Evolutionary conservation across 2,888 invertebrate species (phyloP).

Genomic region (Microdon myrmicae): DNA sequence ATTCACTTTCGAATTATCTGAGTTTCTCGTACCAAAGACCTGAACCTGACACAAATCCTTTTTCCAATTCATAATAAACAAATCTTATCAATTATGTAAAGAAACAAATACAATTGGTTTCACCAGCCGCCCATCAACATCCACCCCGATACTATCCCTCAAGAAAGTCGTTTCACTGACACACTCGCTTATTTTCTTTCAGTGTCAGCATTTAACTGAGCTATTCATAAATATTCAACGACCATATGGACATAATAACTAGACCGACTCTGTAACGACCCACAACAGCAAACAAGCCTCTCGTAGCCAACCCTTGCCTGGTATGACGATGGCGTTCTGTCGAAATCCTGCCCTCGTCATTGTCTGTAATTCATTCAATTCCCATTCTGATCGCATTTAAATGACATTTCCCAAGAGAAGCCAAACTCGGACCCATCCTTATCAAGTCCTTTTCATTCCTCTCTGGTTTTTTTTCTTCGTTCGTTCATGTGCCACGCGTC

Average conservation of each 20-base stretch:
- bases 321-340: not conserved
- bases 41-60: no score
- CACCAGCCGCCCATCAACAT: no score
- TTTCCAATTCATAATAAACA: no score
- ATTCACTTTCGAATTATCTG: no score
- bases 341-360: constrained; percentile 35
- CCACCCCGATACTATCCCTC: no score
- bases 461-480: no score
- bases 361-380: constrained; percentile 29
- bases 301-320: constrained; percentile 20
- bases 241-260: constrained; percentile 54
- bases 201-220: constrained; percentile 18
- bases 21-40: no score
- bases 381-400: constrained; percentile 54
- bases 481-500: constrained; percentile 42
- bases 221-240: constrained; percentile 38
- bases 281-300: constrained; percentile 13
- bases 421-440: not conserved
- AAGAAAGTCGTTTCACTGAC: no score
- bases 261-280: constrained; percentile 37
- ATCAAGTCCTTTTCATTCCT: constrained; percentile 9
- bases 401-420: constrained; percentile 54
- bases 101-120: no score
- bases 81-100: no score
- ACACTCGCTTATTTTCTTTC: no score